These are phyloP conservation scores for Pocillopora grandis DNA, from an alignment of 92 coral and sea anemone genomes.

Conservation along the genomic window DNA sequence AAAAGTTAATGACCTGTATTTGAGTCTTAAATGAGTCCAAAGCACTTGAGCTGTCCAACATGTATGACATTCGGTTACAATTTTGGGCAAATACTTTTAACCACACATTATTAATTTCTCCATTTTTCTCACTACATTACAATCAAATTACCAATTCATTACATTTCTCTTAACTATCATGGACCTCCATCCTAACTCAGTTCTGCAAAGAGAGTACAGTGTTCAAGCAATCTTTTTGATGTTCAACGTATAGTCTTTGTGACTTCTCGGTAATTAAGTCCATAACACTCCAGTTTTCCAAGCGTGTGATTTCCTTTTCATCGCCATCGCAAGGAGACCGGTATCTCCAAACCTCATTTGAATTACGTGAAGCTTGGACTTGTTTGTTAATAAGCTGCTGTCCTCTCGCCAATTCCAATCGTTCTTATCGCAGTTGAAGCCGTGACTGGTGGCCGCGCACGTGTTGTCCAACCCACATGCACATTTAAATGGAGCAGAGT, in stretches of 20 bases:
- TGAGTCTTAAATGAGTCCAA: too few species aligned
- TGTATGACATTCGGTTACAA: too few species aligned
- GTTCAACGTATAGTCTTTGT: not conserved
- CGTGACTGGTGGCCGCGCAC: not conserved
- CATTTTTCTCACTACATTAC: too few species aligned
- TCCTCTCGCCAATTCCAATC: not conserved
- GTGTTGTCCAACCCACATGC: slow-evolving; percentile 4
- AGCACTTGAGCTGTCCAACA: too few species aligned
- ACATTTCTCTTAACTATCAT: too few species aligned
- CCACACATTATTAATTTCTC: too few species aligned
- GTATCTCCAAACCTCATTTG: slow-evolving; percentile 59
- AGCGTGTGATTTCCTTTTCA: slow-evolving; percentile 57
- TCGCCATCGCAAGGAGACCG: not conserved
- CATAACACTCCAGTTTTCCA: slow-evolving; percentile 43
- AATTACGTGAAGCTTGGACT: slow-evolving; percentile 36
- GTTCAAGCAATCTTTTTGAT: too few species aligned
- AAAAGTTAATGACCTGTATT: too few species aligned
- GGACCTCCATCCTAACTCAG: too few species aligned
- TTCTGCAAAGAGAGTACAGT: too few species aligned
- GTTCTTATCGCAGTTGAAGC: slow-evolving; percentile 13
- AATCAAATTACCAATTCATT: too few species aligned
- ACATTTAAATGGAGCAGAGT: not conserved
- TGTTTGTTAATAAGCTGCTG: slow-evolving; percentile 49
- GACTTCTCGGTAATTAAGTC: not conserved
- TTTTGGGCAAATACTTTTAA: too few species aligned